Evolutionary conservation across 2,797 vertebrate species (phyloP), one percentile per base, ranked within the genome.

Genomic region (Sebastes nivosus): DNA sequence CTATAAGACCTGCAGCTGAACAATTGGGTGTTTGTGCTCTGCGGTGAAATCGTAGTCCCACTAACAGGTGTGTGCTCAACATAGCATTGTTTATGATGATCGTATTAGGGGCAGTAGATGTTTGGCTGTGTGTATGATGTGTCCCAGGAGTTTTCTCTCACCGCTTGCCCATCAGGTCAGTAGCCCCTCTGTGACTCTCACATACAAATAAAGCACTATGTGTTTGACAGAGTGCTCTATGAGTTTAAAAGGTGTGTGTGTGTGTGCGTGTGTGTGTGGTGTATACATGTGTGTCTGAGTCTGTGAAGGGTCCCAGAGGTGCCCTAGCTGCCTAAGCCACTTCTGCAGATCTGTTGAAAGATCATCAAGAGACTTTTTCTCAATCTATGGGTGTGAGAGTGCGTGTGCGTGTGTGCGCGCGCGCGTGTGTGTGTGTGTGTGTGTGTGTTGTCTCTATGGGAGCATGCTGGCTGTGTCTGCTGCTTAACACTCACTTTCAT

Each of bases 401-500:
- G 68, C 38, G 80, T 38, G 74, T 66, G 80, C 36, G 72, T 52
- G 76, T 64, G 73, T 63, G 77, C 65, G 83, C 29, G 70, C 38
- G 83, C 65, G 67, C 36, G 81, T 55, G 84, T 72, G 55, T 14
- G 55, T 20, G 57, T 68, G 57, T 64, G 61, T 24, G 22, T 16
- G 78, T 64, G 82, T 82, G 79, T 85, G 58, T 88, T 81, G 82
- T 90, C 90, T 90, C 93, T 82, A 52, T 90, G 91, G 91, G 90
- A 89, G 90, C 90, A 90, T 90, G 90, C 90, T 84, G 84, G 85
- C 93, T 91, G 90, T 77, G 89, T 94, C 94, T 94, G 85, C 93
- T 94, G 92, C 89, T 95, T 95, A 94, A 92, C 93, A 86, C 92
- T 91, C 81, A 93, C 95, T 96, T 95, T 96, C 95, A 96, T 96